Conservation (phyloP, 2,113 vertebrate species). For the Ciconia stormi region DNA sequence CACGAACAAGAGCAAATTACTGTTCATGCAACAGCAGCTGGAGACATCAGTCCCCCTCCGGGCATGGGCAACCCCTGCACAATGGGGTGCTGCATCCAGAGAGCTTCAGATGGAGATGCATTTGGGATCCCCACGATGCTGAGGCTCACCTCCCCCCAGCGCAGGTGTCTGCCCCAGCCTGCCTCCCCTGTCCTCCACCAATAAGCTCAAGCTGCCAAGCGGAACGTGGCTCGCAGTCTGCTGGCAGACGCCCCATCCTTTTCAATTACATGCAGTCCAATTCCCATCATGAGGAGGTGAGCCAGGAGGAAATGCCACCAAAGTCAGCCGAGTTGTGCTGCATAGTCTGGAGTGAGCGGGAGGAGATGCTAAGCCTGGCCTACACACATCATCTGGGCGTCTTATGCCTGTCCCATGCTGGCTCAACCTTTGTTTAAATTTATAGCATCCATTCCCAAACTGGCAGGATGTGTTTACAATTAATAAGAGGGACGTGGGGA, state of each 20-base stretch:
- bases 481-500: not conserved
- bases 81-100: fast-evolving
- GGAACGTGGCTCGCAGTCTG: not conserved
- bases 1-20: not conserved
- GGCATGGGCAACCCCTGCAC: not conserved
- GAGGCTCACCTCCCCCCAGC: fast-evolving
- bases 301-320: conserved; percentile 51
- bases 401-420: not conserved
- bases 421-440: not conserved
- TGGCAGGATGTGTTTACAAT: not conserved
- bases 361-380: not conserved
- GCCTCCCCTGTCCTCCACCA: not conserved
- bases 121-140: not conserved
- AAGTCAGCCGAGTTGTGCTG: not conserved
- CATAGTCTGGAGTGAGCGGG: not conserved
- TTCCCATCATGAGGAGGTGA: not conserved
- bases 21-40: not conserved
- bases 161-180: not conserved
- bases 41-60: not conserved
- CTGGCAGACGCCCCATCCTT: conserved; percentile 36
- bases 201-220: not conserved
- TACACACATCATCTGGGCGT: not conserved
- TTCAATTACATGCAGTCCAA: conserved; percentile 25
- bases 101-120: not conserved
- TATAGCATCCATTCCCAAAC: not conserved